Base-by-base conservation (phyloP, 2,113 vertebrate species). In the Semnornis frantzii region DNA sequence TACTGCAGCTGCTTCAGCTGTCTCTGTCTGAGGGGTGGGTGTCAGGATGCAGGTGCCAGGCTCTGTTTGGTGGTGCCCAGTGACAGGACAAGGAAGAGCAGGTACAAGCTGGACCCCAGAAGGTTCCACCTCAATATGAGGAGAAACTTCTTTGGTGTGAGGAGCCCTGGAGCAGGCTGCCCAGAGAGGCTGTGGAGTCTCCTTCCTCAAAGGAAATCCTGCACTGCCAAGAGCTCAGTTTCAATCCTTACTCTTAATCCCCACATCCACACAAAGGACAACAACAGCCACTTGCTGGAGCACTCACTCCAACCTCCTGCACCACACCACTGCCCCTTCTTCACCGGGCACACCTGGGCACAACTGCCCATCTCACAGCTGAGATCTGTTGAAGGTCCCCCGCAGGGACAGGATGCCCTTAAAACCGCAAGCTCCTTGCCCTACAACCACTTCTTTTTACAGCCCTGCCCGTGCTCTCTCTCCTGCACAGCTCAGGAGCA, bases 1-100 rank as follows among this genome's bases (percentile, higher is more conserved):
- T 99, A 98, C 69, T 99, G 98, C 82, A 99, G 97, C 95, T 99
- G 99, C 75, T 97, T 98, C 96, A 99, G 98, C 84, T 44, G 44
- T 15, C 15, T 44, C 44, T 44, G 17, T 42, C 42, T 44, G 44
- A 44, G 44, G 44, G 44, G 44, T 44, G 7, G 15, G 42, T 42
- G 42, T 5, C 42, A 42, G 44, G 15, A 15, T 44, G 44, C 6
- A 44, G 44, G 44, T 44, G 15, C 44, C 44, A 44, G 44, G 44
- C 15, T 44, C 44, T 44, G 44, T 44, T 17, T 44, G 44, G 44
- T 44, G 44, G 44, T 44, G 44, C 44, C 44, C 44, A 44, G 44
- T 44, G 44, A 17, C 44, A 44, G 44, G 44, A 44, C 44, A 46
- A 7, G 13, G 42, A 42, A 42, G 8, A 39, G 37, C 37, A 39